A percentile compares a stretch with the other conserved stretches of the same genome.
Conservation (phyloP, 2,888 invertebrate genomes). For the Eupithecia subumbrata region DNA sequence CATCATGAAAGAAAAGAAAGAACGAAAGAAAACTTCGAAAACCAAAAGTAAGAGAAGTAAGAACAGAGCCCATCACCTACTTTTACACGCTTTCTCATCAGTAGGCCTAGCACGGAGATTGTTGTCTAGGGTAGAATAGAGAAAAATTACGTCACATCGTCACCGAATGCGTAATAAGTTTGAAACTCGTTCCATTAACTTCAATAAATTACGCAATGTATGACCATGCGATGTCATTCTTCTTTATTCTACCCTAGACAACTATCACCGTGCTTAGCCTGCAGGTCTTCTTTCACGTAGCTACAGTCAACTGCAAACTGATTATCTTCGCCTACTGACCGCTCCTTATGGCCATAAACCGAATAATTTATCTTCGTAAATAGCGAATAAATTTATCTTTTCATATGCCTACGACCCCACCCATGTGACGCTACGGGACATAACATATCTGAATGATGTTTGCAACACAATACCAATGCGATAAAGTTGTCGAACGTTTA, state of each 20-base stretch:
- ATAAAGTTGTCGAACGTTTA: conserved; percentile 1
- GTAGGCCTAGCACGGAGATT: too few relatives aligned
- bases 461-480: neutral
- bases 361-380: neutral
- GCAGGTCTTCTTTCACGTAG: neutral
- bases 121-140: too few relatives aligned
- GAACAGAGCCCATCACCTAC: neutral
- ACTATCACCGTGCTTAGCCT: too few relatives aligned
- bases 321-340: neutral
- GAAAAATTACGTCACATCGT: too few relatives aligned
- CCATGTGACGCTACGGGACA: neutral
- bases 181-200: too few relatives aligned
- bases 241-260: too few relatives aligned
- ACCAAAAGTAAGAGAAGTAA: neutral
- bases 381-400: neutral
- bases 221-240: too few relatives aligned
- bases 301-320: neutral
- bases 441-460: neutral
- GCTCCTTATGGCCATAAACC: neutral
- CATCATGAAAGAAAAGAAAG: too few relatives aligned
- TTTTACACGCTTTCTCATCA: neutral
- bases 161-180: too few relatives aligned
- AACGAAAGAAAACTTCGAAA: too few relatives aligned
- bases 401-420: neutral
- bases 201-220: too few relatives aligned